phyloP scores from a whole-genome alignment of 1,140 invertebrate species.

The Belonocnema kinseyi region DNA sequence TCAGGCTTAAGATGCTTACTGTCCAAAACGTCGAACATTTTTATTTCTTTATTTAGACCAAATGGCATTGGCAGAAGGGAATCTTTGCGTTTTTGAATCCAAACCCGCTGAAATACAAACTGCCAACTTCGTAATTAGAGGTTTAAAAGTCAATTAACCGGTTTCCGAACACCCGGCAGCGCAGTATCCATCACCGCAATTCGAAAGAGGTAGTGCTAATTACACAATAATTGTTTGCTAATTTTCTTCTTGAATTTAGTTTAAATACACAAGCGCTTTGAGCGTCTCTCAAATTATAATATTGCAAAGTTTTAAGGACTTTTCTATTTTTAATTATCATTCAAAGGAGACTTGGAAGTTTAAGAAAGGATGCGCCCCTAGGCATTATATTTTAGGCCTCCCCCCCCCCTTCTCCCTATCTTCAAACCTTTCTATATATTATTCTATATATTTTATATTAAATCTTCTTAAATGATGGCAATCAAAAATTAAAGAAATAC shows the following conservation, averaged over 20 bases:
- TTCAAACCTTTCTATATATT: too few species aligned
- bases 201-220: slow-evolving; percentile 16
- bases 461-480: too few species aligned
- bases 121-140: slow-evolving; percentile 17
- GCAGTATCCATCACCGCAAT: slow-evolving; percentile 6
- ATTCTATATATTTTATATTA: too few species aligned
- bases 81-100: slow-evolving; percentile 11
- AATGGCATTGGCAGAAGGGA: neutral
- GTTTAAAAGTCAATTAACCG: slow-evolving; percentile 27
- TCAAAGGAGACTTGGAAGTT: too few species aligned
- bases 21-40: too few species aligned
- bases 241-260: slow-evolving; percentile 11
- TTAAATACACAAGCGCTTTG: neutral
- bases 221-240: slow-evolving; percentile 22
- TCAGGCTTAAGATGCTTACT: too few species aligned
- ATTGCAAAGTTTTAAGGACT: too few species aligned
- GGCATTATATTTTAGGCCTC: too few species aligned
- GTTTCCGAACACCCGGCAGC: neutral
- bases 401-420: too few species aligned
- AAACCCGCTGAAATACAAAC: neutral
- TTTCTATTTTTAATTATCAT: too few species aligned
- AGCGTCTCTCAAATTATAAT: neutral
- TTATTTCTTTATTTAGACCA: neutral
- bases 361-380: too few species aligned
- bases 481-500: too few species aligned